Evolutionary conservation across 2,797 vertebrate species (phyloP).

Genomic region (Tokudaia muenninki): DNA sequence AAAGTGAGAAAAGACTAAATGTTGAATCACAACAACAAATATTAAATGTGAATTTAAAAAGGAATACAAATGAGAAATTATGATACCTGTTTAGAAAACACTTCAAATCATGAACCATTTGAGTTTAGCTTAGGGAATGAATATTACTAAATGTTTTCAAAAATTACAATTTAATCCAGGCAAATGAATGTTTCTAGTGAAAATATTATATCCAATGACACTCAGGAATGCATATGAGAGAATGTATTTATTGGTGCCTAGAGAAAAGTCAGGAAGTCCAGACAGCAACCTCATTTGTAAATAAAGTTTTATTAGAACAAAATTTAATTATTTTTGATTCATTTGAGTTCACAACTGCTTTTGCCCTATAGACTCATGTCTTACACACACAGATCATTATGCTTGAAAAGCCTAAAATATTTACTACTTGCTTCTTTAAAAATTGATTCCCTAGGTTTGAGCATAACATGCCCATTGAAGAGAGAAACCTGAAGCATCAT

Average conservation of each 20-base stretch:
- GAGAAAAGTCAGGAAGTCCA: too few relatives aligned
- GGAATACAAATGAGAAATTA: background rate
- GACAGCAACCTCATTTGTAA: background rate
- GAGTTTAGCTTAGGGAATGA: background rate
- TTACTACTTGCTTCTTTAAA: background rate
- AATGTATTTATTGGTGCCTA: background rate
- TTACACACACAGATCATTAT: background rate
- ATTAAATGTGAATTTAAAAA: background rate
- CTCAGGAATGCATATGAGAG: background rate
- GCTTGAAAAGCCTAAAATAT: background rate
- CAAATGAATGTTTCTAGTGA: background rate
- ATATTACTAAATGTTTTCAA: background rate
- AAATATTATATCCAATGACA: background rate
- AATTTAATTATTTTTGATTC: background rate
- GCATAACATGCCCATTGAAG: background rate
- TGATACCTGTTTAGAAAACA: background rate
- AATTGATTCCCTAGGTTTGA: background rate
- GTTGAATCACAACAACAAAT: background rate
- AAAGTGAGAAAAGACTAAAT: background rate
- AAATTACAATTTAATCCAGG: background rate
- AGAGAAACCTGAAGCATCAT: background rate
- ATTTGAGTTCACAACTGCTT: background rate
- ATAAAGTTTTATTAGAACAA: background rate
- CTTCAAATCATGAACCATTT: background rate
- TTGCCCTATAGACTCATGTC: background rate